Evolutionary conservation across 1,140 invertebrate species (phyloP).

Genomic region (Asbolus verrucosus): DNA sequence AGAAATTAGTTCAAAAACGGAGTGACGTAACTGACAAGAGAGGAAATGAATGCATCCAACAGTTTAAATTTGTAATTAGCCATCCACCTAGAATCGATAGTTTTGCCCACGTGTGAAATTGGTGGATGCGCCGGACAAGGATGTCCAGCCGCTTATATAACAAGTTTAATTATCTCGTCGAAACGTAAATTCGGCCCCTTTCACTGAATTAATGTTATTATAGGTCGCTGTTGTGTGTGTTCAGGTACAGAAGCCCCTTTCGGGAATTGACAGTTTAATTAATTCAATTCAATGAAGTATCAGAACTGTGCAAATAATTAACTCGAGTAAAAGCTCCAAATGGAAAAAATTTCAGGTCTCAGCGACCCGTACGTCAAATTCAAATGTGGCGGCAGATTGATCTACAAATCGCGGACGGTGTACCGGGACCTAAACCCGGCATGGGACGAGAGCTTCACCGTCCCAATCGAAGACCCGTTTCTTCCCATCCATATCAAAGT

Average conservation of each 20-base stretch:
- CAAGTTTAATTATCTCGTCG: not conserved
- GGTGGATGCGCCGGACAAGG: conserved; percentile 18
- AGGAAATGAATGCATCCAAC: too few relatives aligned
- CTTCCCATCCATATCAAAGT: conserved; percentile 90
- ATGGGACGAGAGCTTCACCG: conserved; percentile 96
- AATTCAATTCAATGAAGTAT: too few relatives aligned
- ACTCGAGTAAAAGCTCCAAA: conserved; percentile 12
- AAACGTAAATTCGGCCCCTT: not conserved
- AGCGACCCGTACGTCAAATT: conserved; percentile 99
- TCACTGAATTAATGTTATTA: too few relatives aligned
- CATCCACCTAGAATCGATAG: too few relatives aligned
- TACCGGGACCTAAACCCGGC: conserved; percentile 90
- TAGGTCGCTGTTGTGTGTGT: not conserved
- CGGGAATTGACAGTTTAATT: conserved; percentile 12
- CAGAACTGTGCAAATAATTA: too few relatives aligned
- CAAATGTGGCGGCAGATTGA: conserved; percentile 86
- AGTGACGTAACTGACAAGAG: too few relatives aligned
- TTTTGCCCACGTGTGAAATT: conserved; percentile 7
- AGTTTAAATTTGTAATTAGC: too few relatives aligned
- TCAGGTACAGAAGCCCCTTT: not conserved
- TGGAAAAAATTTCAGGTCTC: conserved; percentile 74
- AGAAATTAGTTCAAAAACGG: too few relatives aligned
- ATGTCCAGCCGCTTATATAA: too few relatives aligned
- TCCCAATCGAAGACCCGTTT: conserved; percentile 95
- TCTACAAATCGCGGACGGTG: conserved; percentile 95